Evolutionary conservation across 1,140 invertebrate genomes (phyloP).

Genomic region (Psix sp.): DNA sequence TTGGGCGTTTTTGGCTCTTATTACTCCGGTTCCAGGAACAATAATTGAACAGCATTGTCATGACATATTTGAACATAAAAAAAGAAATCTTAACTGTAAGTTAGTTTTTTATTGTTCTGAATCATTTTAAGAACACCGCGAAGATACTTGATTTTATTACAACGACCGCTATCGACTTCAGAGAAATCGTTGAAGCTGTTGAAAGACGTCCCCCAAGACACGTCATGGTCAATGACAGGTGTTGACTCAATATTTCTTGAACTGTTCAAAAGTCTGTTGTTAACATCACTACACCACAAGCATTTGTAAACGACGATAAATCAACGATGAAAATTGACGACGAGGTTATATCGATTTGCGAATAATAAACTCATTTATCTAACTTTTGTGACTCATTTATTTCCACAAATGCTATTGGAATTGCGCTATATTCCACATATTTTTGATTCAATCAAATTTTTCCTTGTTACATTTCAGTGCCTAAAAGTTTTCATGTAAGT

Average conservation of each 20-base stretch:
- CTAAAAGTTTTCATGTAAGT: neutral
- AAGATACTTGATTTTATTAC: neutral
- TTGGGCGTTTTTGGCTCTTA: constrained; percentile 3
- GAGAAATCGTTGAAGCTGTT: constrained; percentile 17
- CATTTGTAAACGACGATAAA: too few species aligned
- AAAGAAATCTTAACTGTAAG: constrained; percentile 13
- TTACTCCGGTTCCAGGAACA: neutral
- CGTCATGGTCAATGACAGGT: constrained; percentile 24
- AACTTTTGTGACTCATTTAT: neutral
- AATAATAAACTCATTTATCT: neutral
- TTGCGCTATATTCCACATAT: too few species aligned
- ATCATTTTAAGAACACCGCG: constrained; percentile 4
- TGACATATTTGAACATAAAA: constrained; percentile 17
- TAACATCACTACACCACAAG: too few species aligned
- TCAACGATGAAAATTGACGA: neutral
- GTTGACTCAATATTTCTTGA: constrained; percentile 21
- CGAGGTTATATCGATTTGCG: neutral
- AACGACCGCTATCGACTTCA: constrained; percentile 5
- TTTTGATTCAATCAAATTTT: too few species aligned
- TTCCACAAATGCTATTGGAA: too few species aligned
- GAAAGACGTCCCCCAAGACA: constrained; percentile 19
- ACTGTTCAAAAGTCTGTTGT: neutral
- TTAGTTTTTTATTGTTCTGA: constrained; percentile 8
- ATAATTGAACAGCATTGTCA: constrained; percentile 9
- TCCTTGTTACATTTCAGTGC: constrained; percentile 3